These are phyloP conservation scores for Chrysodeixis includens DNA, from an alignment of 2,888 invertebrate genomes.

Conservation along the genomic window DNA sequence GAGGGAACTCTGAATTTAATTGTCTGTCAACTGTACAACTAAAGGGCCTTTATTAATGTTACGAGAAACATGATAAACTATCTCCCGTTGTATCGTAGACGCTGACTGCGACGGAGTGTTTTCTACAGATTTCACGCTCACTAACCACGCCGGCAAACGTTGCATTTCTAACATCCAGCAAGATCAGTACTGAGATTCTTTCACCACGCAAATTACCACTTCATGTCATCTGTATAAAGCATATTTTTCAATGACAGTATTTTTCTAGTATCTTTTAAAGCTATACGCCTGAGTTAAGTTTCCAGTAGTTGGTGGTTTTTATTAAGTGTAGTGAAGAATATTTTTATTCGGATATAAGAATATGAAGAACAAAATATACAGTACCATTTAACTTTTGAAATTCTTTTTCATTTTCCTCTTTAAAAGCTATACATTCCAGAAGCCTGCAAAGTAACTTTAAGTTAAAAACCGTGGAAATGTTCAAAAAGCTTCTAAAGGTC, in stretches of 20 bases:
- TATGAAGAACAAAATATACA: too few species aligned
- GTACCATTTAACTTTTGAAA: too few species aligned
- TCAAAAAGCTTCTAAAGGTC: background rate
- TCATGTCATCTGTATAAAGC: constrained; percentile 8
- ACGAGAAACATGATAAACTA: background rate
- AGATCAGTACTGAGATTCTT: constrained; percentile 22
- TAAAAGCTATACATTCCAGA: too few species aligned
- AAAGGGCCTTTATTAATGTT: background rate
- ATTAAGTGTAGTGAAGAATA: constrained; percentile 29
- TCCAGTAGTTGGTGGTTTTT: constrained; percentile 38
- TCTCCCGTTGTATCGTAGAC: constrained; percentile 19
- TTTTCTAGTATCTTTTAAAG: constrained; percentile 33
- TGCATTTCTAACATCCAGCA: constrained; percentile 38
- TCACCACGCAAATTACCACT: constrained; percentile 21
- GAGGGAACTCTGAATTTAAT: background rate
- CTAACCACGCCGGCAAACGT: constrained; percentile 22
- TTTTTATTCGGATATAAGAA: too few species aligned
- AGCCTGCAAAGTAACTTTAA: too few species aligned
- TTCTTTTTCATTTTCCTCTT: too few species aligned
- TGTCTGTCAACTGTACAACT: background rate
- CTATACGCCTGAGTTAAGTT: constrained; percentile 27
- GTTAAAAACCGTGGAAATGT: background rate
- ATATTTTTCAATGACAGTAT: constrained; percentile 25
- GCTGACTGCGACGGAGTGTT: constrained; percentile 28
- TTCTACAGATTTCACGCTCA: constrained; percentile 39